Conservation (phyloP, 1,140 invertebrate genomes). For the Arion vulgaris region DNA sequence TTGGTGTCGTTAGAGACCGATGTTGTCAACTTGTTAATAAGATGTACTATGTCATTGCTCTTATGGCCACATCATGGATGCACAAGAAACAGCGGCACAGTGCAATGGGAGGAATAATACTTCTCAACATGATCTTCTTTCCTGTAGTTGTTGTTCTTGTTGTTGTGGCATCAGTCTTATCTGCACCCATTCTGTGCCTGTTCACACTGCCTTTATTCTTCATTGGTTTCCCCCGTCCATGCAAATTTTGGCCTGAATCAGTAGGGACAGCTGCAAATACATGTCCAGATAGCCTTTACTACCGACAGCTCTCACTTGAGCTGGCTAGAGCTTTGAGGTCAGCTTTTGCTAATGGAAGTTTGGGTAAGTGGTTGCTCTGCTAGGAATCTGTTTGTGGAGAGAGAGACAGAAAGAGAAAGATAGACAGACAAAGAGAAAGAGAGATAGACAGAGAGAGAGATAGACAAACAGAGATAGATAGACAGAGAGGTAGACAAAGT, state of each 20-base stretch:
- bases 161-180: slow-evolving; percentile 65
- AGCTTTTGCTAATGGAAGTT: slow-evolving; percentile 69
- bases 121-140: slow-evolving; percentile 71
- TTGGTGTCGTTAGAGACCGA: slow-evolving; percentile 65
- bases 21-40: slow-evolving; percentile 67
- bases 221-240: slow-evolving; percentile 73
- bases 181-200: slow-evolving; percentile 73
- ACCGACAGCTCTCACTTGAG: slow-evolving; percentile 71
- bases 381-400: too few relatives aligned
- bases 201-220: slow-evolving; percentile 75
- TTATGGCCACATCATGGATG: slow-evolving; percentile 67
- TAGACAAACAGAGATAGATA: too few relatives aligned
- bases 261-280: slow-evolving; percentile 66
- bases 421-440: too few relatives aligned
- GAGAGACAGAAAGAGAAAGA: too few relatives aligned
- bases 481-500: too few relatives aligned
- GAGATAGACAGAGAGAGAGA: too few relatives aligned
- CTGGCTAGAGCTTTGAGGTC: slow-evolving; percentile 66
- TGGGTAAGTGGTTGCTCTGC: slow-evolving; percentile 60
- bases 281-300: slow-evolving; percentile 72
- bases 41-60: slow-evolving; percentile 67
- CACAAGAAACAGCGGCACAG: slow-evolving; percentile 70
- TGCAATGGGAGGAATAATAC: slow-evolving; percentile 61
- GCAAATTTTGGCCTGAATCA: slow-evolving; percentile 72
- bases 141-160: slow-evolving; percentile 71